phyloP scores from a whole-genome alignment of 2,888 invertebrate genomes.

The Gandaritis pyraliata region DNA sequence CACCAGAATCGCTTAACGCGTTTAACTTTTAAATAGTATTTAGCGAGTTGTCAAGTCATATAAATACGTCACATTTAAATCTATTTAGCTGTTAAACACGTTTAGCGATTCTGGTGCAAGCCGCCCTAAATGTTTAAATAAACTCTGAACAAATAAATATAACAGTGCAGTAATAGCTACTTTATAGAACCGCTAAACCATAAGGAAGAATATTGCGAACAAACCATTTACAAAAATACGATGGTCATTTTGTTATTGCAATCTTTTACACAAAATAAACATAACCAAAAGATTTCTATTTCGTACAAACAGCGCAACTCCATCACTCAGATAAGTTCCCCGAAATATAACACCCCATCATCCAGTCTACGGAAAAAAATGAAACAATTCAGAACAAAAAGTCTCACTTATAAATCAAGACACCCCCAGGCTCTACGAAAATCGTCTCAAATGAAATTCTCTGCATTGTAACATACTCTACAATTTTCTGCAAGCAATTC shows the following conservation, averaged over 20 bases:
- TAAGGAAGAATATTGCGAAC: too few relatives aligned
- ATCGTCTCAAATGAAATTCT: slow-evolving; percentile 82
- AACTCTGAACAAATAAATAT: too few relatives aligned
- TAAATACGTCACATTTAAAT: too few relatives aligned
- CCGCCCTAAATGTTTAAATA: too few relatives aligned
- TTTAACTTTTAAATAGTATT: too few relatives aligned
- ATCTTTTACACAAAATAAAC: not conserved
- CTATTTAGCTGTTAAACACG: too few relatives aligned
- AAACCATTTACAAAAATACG: too few relatives aligned
- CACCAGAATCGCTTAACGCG: too few relatives aligned
- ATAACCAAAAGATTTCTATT: slow-evolving; percentile 1
- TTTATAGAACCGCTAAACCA: not conserved
- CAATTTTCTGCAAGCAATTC: slow-evolving; percentile 31
- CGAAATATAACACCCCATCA: slow-evolving; percentile 27
- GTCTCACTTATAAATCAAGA: slow-evolving; percentile 73
- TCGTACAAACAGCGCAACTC: slow-evolving; percentile 19
- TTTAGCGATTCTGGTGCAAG: too few relatives aligned
- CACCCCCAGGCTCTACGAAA: slow-evolving; percentile 68
- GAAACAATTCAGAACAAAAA: slow-evolving; percentile 54
- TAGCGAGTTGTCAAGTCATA: too few relatives aligned
- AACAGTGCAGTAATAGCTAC: too few relatives aligned
- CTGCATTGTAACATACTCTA: slow-evolving; percentile 60
- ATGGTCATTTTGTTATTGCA: too few relatives aligned
- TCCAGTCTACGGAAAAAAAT: slow-evolving; percentile 26
- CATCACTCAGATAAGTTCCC: slow-evolving; percentile 20